These are phyloP conservation scores for Rhadina sibilatrix DNA, from an alignment of 2,113 vertebrate species.

Conservation along the genomic window DNA sequence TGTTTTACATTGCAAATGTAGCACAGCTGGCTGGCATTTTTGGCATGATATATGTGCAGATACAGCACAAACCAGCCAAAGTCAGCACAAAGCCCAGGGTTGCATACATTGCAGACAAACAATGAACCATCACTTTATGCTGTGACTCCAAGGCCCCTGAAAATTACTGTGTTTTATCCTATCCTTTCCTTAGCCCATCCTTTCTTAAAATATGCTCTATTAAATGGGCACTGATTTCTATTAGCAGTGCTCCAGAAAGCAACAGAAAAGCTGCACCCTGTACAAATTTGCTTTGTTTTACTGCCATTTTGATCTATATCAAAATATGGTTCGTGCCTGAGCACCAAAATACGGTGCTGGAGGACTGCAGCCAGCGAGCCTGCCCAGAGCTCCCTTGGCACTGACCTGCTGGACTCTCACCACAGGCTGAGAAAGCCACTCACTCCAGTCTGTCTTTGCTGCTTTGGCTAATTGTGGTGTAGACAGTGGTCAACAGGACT, in stretches of 20 bases:
- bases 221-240: background rate
- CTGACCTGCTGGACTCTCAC: background rate
- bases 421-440: background rate
- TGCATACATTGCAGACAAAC: background rate
- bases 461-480: background rate
- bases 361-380: background rate
- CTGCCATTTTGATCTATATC: background rate
- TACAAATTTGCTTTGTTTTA: background rate
- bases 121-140: background rate
- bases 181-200: background rate
- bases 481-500: background rate
- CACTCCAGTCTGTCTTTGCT: background rate
- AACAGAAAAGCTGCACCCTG: background rate
- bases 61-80: conserved; percentile 9
- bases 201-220: background rate
- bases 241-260: background rate
- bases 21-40: conserved; percentile 1
- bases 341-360: background rate
- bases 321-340: background rate
- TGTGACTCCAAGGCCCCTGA: background rate
- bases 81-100: background rate
- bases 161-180: background rate
- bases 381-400: background rate
- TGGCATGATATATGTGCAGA: background rate
- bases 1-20: background rate